A percentile compares a stretch with the other conserved stretches of the same genome.
Evolutionary conservation across 1,140 invertebrate genomes (phyloP).

Genomic region (Phenacoccus solenopsis): DNA sequence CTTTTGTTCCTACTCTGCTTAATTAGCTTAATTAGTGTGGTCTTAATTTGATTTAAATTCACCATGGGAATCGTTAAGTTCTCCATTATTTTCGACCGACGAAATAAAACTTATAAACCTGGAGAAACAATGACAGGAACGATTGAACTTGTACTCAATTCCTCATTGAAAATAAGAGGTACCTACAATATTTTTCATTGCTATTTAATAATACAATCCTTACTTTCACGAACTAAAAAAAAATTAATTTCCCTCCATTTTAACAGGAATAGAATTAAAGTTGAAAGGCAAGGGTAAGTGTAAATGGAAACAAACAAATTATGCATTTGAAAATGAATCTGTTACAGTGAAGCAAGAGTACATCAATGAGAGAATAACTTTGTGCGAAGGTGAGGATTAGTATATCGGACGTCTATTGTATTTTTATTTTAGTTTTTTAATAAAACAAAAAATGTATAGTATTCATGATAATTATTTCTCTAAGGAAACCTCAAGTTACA

Average conservation of each 20-base stretch:
- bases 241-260: background rate
- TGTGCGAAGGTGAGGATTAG: too few species aligned
- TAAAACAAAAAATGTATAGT: too few species aligned
- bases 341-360: conserved; percentile 33
- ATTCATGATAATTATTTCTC: background rate
- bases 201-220: too few species aligned
- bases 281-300: conserved; percentile 58
- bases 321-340: conserved; percentile 52
- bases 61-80: conserved; percentile 29
- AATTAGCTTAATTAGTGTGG: too few species aligned
- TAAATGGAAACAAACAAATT: conserved; percentile 56
- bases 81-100: conserved; percentile 49
- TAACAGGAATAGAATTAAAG: conserved; percentile 50
- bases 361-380: conserved; percentile 19
- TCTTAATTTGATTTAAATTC: too few species aligned
- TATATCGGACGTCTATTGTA: too few species aligned
- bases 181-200: conserved; percentile 5
- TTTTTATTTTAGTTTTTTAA: too few species aligned
- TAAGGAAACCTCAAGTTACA: conserved; percentile 54
- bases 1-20: too few species aligned
- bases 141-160: too few species aligned
- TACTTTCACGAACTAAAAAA: too few species aligned
- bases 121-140: conserved; percentile 50
- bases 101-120: conserved; percentile 48
- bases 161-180: conserved; percentile 39